phyloP scores from a whole-genome alignment of 2,888 invertebrate species.

The Nomada lathburiana region DNA sequence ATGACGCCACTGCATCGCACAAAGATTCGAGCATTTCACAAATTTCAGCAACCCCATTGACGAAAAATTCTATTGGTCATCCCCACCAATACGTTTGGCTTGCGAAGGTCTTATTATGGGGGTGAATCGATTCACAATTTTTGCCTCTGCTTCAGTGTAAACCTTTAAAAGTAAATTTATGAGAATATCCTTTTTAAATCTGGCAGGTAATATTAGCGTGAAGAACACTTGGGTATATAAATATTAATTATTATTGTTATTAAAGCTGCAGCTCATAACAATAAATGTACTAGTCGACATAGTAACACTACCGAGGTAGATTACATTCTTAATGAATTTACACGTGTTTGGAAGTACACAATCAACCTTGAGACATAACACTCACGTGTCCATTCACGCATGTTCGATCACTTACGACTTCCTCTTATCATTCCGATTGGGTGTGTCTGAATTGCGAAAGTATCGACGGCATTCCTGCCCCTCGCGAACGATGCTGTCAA shows the following conservation, averaged over 20 bases:
- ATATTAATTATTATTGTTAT: too few relatives aligned
- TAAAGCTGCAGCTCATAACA: too few relatives aligned
- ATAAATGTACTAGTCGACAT: too few relatives aligned
- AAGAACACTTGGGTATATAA: too few relatives aligned
- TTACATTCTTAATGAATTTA: background rate
- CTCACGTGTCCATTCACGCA: background rate
- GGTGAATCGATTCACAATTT: background rate
- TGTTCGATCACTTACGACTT: conserved; percentile 3
- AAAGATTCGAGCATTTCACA: conserved; percentile 10
- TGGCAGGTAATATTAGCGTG: too few relatives aligned
- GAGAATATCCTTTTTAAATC: too few relatives aligned
- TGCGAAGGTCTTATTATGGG: background rate
- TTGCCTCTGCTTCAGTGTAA: too few relatives aligned
- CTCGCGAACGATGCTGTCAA: background rate
- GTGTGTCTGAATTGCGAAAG: conserved; percentile 1
- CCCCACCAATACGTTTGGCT: background rate
- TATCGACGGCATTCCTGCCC: background rate
- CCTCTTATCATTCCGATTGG: conserved; percentile 6
- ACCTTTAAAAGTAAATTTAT: too few relatives aligned
- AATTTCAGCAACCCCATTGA: background rate
- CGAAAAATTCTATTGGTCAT: background rate
- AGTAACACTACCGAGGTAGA: too few relatives aligned
- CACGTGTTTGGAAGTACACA: background rate
- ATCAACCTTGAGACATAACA: conserved; percentile 4
- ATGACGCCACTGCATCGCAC: conserved; percentile 79